phyloP scores from a whole-genome alignment of 30 jellyfish, hydroid and myxozoan genomes.

The Aurelia coerulea region DNA sequence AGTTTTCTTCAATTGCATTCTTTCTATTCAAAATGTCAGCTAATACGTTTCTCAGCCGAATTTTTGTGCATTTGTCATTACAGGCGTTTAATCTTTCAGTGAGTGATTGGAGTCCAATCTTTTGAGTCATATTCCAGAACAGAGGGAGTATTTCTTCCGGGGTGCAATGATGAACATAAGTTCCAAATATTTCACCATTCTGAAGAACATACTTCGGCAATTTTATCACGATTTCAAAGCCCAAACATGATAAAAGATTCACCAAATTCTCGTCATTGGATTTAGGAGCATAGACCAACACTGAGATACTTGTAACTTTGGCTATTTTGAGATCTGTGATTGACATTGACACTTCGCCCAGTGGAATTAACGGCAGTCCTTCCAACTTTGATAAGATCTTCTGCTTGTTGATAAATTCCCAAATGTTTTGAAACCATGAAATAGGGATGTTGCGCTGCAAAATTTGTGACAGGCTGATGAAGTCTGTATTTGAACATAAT shows the following conservation, averaged over 20 bases:
- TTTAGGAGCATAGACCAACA: background rate
- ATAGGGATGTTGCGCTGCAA: background rate
- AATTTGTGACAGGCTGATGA: background rate
- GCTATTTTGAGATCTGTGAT: background rate
- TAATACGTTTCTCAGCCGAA: background rate
- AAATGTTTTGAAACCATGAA: constrained; percentile 43
- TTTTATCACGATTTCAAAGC: background rate
- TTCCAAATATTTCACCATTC: constrained; percentile 8
- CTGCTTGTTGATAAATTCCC: constrained; percentile 25
- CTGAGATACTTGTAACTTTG: background rate
- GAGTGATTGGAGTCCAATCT: background rate
- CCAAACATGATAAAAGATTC: background rate
- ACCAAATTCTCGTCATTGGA: background rate
- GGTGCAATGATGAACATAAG: background rate
- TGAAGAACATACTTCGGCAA: constrained; percentile 26
- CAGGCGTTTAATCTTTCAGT: background rate
- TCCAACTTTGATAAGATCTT: constrained; percentile 13
- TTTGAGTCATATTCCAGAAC: background rate
- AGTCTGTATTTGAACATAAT: background rate
- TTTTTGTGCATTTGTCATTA: background rate
- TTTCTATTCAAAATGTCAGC: background rate
- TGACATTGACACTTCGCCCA: background rate
- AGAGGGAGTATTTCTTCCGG: background rate
- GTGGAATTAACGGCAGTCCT: constrained; percentile 67
- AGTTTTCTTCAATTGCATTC: background rate